These are phyloP conservation scores for Phenganax stokvisi DNA, from an alignment of 92 coral and sea anemone genomes.

Conservation along the genomic window DNA sequence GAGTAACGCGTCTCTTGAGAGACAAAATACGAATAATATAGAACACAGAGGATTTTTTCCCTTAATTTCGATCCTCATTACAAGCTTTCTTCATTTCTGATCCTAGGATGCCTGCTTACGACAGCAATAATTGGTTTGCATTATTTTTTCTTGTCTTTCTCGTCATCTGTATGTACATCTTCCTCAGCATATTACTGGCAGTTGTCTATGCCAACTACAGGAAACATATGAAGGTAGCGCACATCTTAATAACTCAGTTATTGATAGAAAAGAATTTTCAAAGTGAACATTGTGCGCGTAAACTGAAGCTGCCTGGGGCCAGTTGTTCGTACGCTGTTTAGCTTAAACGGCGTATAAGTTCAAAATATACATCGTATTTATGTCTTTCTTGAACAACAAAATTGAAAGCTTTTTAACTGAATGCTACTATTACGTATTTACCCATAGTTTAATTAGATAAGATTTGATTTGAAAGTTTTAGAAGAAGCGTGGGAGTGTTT, in stretches of 20 bases:
- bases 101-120: conserved; percentile 91
- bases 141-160: conserved; percentile 74
- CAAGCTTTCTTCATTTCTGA: background rate
- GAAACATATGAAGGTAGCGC: conserved; percentile 76
- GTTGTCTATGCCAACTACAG: conserved; percentile 93
- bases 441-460: too few species aligned
- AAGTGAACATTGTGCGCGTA: too few species aligned
- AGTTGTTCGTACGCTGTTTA: too few species aligned
- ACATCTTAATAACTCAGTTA: background rate
- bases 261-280: background rate
- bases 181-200: conserved; percentile 89
- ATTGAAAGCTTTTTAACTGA: too few species aligned
- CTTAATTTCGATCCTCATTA: background rate
- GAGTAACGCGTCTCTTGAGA: conserved; percentile 29
- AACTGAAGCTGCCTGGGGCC: too few species aligned
- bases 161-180: conserved; percentile 90
- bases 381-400: too few species aligned
- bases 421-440: too few species aligned
- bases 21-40: background rate
- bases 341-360: too few species aligned
- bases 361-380: too few species aligned
- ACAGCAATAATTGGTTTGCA: conserved; percentile 78
- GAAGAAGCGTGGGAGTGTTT: too few species aligned
- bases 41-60: background rate
- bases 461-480: too few species aligned